These are phyloP conservation scores for Opisthocomus hoazin DNA, from an alignment of 2,113 vertebrate genomes.

Conservation along the genomic window DNA sequence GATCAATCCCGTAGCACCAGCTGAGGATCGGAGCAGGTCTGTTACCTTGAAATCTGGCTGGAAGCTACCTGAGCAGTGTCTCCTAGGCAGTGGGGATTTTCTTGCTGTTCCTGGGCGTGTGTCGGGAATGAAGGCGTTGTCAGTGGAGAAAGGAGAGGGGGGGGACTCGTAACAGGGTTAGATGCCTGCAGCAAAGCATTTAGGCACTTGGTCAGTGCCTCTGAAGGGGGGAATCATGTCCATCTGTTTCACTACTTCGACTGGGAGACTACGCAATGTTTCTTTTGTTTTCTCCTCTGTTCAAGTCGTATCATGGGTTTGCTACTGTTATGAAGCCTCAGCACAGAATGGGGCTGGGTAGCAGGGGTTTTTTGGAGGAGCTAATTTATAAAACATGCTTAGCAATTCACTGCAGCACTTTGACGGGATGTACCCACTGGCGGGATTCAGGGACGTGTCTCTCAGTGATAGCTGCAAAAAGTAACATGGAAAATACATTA, in stretches of 20 bases:
- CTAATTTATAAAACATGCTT: background rate
- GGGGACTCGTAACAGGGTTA: background rate
- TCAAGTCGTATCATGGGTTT: background rate
- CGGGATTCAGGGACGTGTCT: background rate
- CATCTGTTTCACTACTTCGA: background rate
- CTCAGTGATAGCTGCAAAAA: background rate
- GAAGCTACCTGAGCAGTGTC: accelerated
- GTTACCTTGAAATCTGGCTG: background rate
- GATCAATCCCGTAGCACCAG: accelerated
- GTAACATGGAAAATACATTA: conserved; percentile 41
- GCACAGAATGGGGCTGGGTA: background rate
- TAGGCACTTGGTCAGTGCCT: accelerated
- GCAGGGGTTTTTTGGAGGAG: background rate
- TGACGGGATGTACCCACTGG: accelerated
- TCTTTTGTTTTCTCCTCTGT: background rate
- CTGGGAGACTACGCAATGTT: accelerated
- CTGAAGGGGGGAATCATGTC: background rate
- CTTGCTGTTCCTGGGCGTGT: background rate
- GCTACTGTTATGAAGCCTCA: background rate
- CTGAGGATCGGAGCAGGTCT: background rate
- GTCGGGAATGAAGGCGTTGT: accelerated
- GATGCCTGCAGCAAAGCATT: background rate
- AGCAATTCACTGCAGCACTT: background rate
- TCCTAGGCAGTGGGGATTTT: too few relatives aligned
- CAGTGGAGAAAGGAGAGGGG: background rate